Evolutionary conservation across 2,113 vertebrate species (phyloP), one percentile per base, ranked within the genome.

Genomic region (Plestiodon gilberti): DNA sequence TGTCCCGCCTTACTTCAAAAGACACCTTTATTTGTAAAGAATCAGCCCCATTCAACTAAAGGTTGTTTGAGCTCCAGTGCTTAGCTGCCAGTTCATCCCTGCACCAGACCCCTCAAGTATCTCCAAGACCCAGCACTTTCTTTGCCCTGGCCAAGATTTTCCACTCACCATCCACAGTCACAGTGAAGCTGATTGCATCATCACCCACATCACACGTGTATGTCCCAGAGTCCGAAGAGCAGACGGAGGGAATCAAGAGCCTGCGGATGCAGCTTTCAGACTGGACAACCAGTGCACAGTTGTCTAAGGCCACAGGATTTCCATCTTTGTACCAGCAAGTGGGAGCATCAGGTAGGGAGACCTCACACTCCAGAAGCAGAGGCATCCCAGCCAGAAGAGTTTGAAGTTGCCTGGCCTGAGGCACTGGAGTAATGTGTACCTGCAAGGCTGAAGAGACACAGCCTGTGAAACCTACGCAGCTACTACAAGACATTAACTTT

Each of bases 281-380:
- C 90, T 96, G 94, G 82, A 96, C 76, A 81, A 94, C 92, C 2
- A 93, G 91, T 90, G 95, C 13, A 0, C 89, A 95, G 0, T 91
- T 96, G 0, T 90, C 93, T 87, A 93, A 92, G 81, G 96, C 92
- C 92, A 97, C 93, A 0, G 96, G 93, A 62, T 90, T 90, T 83
- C 96, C 96, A 67, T 97, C 95, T 88, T 95, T 95, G 92, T 94
- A 93, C 94, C 95, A 96, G 87, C 88, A 87, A 87, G 95, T 95
- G 76, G 89, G 89, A 73, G 88, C 91, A 70, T 92, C 89, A 64
- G 95, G 91, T 87, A 95, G 91, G 88, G 96, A 95, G 92, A 95
- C 93, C 89, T 98, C 96, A 52, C 95, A 95, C 80, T 96, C 95
- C 88, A 95, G 96, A 14, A 91, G 74, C 43, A 92, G 70, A 0